Evolutionary conservation across 2,888 invertebrate species (phyloP).

Genomic region (Lasioglossum villosulum): DNA sequence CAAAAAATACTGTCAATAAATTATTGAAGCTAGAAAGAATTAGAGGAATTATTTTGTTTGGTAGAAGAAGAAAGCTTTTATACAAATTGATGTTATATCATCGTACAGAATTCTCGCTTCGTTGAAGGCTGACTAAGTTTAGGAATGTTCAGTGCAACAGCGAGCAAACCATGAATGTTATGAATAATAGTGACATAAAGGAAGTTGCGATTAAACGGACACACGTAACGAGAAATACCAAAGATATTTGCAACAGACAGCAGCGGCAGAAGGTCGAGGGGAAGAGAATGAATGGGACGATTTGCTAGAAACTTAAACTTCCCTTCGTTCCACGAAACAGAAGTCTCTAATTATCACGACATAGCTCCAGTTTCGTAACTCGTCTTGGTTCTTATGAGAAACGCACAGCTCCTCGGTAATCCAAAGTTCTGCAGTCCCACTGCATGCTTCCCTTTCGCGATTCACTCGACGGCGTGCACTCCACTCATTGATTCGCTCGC

Average conservation of each 20-base stretch:
- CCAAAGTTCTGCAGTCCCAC: slow-evolving; percentile 30
- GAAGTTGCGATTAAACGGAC: slow-evolving; percentile 22
- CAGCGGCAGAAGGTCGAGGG: slow-evolving; percentile 21
- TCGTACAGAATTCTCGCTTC: not conserved
- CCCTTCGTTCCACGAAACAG: slow-evolving; percentile 60
- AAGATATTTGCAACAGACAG: slow-evolving; percentile 10
- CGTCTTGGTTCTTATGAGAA: slow-evolving; percentile 50
- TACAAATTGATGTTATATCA: not conserved
- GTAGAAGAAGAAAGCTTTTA: not conserved
- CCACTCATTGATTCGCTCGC: slow-evolving; percentile 44
- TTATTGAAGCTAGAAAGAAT: no score
- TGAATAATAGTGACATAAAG: not conserved
- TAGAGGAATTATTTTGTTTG: not conserved
- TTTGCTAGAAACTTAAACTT: slow-evolving; percentile 61
- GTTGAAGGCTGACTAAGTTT: not conserved
- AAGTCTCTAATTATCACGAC: slow-evolving; percentile 68
- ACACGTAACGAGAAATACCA: slow-evolving; percentile 9
- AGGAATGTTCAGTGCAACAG: not conserved
- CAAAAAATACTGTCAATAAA: not conserved
- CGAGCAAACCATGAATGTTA: not conserved
- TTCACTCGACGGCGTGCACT: slow-evolving; percentile 27
- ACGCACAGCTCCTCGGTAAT: slow-evolving; percentile 56
- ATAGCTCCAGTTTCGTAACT: slow-evolving; percentile 62
- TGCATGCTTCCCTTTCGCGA: slow-evolving; percentile 29
- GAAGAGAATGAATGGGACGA: slow-evolving; percentile 53